A percentile compares a stretch with the other conserved stretches of the same genome.
Evolutionary conservation across 1,140 invertebrate species (phyloP).

Genomic region (Bathynomus jamesi): DNA sequence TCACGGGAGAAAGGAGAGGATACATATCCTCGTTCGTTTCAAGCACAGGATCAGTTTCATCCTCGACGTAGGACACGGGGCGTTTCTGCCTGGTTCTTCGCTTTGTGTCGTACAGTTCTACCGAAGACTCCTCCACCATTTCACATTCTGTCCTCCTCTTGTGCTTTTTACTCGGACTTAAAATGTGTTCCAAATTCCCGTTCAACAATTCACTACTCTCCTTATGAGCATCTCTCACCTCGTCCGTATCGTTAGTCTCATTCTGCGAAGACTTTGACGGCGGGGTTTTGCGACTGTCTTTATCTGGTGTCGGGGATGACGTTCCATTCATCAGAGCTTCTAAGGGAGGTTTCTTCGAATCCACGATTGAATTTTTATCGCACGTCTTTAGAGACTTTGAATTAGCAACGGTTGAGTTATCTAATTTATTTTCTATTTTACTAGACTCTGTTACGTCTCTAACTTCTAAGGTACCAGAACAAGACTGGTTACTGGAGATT

Average conservation of each 20-base stretch:
- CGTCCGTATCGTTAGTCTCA: no score
- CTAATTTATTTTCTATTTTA: no score
- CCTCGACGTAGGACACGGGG: conserved; percentile 33
- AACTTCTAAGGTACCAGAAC: no score
- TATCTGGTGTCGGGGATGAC: background rate
- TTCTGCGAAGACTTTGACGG: background rate
- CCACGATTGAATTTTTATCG: no score
- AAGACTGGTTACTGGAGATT: no score
- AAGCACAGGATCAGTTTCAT: conserved; percentile 36
- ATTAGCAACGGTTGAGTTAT: no score
- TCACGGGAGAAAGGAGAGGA: conserved; percentile 18
- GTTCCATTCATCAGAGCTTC: no score
- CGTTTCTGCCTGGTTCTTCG: conserved; percentile 31
- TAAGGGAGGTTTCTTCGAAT: no score
- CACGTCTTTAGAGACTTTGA: no score
- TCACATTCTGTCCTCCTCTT: background rate
- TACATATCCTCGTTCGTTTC: conserved; percentile 34
- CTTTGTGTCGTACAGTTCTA: conserved; percentile 13
- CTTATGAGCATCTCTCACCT: no score
- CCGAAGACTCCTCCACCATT: background rate
- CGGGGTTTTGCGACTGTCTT: background rate
- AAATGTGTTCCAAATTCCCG: background rate
- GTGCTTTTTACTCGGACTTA: background rate
- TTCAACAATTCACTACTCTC: background rate
- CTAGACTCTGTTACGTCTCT: no score